phyloP scores from a whole-genome alignment of 2,113 vertebrate genomes.

The Nannospalax galili region DNA sequence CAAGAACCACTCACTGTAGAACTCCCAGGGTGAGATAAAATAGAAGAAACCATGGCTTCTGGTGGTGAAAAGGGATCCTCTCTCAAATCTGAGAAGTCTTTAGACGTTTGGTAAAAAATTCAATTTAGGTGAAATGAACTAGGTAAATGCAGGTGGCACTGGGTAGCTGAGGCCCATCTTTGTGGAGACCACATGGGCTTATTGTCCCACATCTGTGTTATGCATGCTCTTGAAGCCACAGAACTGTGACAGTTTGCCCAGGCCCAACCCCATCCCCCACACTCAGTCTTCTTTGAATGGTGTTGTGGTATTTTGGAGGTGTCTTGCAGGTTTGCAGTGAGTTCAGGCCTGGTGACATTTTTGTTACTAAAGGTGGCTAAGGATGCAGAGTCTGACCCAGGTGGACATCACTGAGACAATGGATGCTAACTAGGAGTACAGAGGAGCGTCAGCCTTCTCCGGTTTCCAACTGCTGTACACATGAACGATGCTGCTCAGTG shows the following conservation, averaged over 20 bases:
- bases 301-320: background rate
- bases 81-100: background rate
- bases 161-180: too few relatives aligned
- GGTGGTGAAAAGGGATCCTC: background rate
- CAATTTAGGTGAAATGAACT: too few relatives aligned
- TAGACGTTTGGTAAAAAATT: too few relatives aligned
- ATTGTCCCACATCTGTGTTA: background rate
- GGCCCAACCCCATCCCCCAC: background rate
- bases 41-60: background rate
- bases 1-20: background rate
- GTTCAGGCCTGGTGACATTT: background rate
- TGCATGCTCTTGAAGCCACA: background rate
- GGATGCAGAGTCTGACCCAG: too few relatives aligned
- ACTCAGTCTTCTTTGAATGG: background rate
- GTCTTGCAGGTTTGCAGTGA: background rate
- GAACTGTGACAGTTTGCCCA: background rate
- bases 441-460: background rate
- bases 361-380: background rate
- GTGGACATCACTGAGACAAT: too few relatives aligned
- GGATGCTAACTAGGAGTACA: fast-evolving
- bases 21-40: too few relatives aligned
- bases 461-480: background rate
- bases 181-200: too few relatives aligned
- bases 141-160: background rate
- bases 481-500: background rate